phyloP scores from a whole-genome alignment of 2,888 invertebrate genomes.

The Drosophila engyochracea region DNA sequence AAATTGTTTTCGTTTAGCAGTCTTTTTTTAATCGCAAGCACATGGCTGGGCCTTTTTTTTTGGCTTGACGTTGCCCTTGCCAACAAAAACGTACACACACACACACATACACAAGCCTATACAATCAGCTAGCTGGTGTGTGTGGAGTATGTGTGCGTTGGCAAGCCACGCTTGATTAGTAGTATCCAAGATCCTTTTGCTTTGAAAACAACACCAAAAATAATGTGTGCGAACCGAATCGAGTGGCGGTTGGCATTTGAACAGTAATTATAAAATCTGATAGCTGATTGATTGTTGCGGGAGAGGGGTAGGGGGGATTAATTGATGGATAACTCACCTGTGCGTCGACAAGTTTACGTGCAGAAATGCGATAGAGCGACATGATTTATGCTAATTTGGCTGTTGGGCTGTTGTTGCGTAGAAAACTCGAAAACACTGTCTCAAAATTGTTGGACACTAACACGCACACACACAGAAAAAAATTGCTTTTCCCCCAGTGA shows the following conservation, averaged over 20 bases:
- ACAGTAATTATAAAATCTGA: constrained; percentile 13
- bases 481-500: constrained; percentile 70
- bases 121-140: constrained; percentile 5
- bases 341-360: constrained; percentile 88
- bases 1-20: constrained; percentile 30
- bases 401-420: constrained; percentile 40
- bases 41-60: constrained; percentile 59
- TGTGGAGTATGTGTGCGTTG: constrained; percentile 27
- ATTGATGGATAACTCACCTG: constrained; percentile 86
- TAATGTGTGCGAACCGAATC: constrained; percentile 4
- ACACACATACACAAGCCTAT: constrained; percentile 14
- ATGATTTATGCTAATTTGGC: constrained; percentile 83
- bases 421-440: constrained; percentile 48
- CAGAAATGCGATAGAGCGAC: constrained; percentile 89
- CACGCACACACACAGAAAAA: constrained; percentile 77
- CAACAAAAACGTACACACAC: constrained; percentile 36
- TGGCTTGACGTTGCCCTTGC: constrained; percentile 66
- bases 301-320: background rate
- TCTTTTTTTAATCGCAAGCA: constrained; percentile 73
- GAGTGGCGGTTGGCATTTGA: constrained; percentile 9
- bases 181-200: constrained; percentile 38
- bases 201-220: constrained; percentile 19
- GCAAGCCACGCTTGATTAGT: constrained; percentile 49
- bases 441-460: constrained; percentile 56
- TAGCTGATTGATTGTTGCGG: background rate